phyloP scores from a whole-genome alignment of 2,113 vertebrate genomes.

The Eudyptes chrysolophus region DNA sequence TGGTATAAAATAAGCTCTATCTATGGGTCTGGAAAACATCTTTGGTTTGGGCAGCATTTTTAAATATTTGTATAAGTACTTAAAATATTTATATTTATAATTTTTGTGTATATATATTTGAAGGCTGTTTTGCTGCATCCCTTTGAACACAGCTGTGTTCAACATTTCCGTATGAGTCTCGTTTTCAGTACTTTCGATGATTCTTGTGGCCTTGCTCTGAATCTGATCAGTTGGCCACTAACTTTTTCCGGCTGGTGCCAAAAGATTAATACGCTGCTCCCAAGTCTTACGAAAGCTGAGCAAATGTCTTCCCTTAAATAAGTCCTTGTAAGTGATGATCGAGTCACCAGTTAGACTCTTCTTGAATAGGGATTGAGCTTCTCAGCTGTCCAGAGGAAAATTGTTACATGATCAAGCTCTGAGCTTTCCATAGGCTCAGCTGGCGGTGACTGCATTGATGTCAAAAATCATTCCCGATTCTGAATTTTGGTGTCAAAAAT shows the following conservation, averaged over 20 bases:
- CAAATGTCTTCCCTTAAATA: not conserved
- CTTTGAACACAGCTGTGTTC: not conserved
- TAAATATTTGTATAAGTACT: not conserved
- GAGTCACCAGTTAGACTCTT: not conserved
- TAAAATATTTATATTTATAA: not conserved
- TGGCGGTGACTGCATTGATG: not conserved
- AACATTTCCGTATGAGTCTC: fast-evolving
- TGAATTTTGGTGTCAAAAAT: not conserved
- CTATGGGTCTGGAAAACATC: not conserved
- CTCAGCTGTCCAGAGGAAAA: not conserved
- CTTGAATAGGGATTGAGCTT: not conserved
- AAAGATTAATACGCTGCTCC: not conserved
- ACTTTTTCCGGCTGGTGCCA: not conserved
- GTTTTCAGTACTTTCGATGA: not conserved
- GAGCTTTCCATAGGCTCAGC: not conserved
- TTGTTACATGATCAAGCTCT: not conserved
- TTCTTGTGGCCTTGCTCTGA: not conserved
- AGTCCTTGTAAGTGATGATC: not conserved
- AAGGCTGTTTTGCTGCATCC: not conserved
- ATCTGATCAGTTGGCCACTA: not conserved
- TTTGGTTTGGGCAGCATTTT: not conserved
- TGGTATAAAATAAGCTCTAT: not conserved
- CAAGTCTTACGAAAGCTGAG: not conserved
- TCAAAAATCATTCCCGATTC: not conserved
- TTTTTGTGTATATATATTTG: not conserved